Percentiles rank a stretch among this genome's conserved stretches.
Conservation (phyloP, 2,797 vertebrate species). For the Anguilla anguilla region DNA sequence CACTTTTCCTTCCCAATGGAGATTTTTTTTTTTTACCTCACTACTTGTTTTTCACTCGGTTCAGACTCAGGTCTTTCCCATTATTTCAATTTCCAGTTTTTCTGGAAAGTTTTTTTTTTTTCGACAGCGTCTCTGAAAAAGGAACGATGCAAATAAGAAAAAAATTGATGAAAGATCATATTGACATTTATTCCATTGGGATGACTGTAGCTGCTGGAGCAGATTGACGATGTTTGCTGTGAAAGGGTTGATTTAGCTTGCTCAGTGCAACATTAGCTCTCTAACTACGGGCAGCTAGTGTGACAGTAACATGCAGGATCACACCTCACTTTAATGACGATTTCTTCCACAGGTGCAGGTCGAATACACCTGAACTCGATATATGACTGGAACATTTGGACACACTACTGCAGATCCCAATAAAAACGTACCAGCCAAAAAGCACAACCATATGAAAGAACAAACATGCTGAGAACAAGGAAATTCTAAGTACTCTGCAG, state of each 20-base stretch:
- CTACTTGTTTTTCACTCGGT: too few relatives aligned
- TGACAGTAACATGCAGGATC: background rate
- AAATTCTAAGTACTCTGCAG: background rate
- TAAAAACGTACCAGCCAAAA: background rate
- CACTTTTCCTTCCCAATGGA: background rate
- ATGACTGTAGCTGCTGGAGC: too few relatives aligned
- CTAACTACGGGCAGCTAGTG: background rate
- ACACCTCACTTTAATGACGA: background rate
- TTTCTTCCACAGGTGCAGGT: background rate
- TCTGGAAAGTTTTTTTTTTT: too few relatives aligned
- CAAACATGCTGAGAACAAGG: background rate
- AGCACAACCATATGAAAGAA: background rate
- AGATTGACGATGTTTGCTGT: too few relatives aligned
- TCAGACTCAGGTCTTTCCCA: too few relatives aligned
- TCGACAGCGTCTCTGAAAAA: too few relatives aligned
- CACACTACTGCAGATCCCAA: background rate
- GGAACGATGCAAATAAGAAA: too few relatives aligned
- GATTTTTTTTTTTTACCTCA: too few relatives aligned
- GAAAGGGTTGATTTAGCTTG: background rate
- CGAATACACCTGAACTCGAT: background rate
- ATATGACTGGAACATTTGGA: background rate
- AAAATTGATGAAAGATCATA: too few relatives aligned
- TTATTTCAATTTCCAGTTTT: too few relatives aligned
- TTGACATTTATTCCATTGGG: too few relatives aligned
- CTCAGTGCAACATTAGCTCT: background rate